Evolutionary conservation across 2,888 invertebrate genomes (phyloP), one percentile per base, ranked within the genome.

Genomic region (Thyatira batis): DNA sequence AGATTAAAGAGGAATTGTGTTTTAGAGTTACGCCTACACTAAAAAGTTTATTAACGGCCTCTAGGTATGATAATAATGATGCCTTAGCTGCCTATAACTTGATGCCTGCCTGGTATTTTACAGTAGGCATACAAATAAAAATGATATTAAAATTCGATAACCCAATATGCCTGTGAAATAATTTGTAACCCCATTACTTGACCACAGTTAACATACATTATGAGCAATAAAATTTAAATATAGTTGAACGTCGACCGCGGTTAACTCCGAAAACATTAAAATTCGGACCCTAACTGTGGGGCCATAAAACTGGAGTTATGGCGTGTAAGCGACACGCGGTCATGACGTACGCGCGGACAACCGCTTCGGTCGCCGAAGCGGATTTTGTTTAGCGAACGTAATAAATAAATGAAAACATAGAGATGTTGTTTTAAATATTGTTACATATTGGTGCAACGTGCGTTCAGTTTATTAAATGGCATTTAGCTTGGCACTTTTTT

Each of bases 231-330:
- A 59, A 67, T 69, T 60, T 55, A 59, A 67, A 65, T 67, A 52
- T 54, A 51, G 53, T 61, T 55, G 54, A 51, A 58, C 53, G 55
- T 61, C 53, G 62, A 46, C 52, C 51, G 59, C 51, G 53, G 61
- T 57, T 39, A 17, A 39, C 17, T 39, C 39, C n/a, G 39, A 8
- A 58, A 66, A 65, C 66, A 71, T 72, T 71, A 66, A 71, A 64
- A 71, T 71, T 70, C 60, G 57, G 50, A 28, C 33, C 27, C 39
- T 39, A 39, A 21, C 45, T 52, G 64, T 51, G 55, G 54, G 59
- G 58, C 53, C 60, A 55, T 67, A 64, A 65, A 60, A 45, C 54
- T 20, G 21, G 55, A 61, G 64, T 48, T 58, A 60, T 61, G 55
- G 50, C 49, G 49, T 51, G 46, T 51, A 45, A 52, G 49, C 54